Evolutionary conservation across 2,888 invertebrate species (phyloP), one percentile per base, ranked within the genome.

Genomic region (Sicus ferrugineus): DNA sequence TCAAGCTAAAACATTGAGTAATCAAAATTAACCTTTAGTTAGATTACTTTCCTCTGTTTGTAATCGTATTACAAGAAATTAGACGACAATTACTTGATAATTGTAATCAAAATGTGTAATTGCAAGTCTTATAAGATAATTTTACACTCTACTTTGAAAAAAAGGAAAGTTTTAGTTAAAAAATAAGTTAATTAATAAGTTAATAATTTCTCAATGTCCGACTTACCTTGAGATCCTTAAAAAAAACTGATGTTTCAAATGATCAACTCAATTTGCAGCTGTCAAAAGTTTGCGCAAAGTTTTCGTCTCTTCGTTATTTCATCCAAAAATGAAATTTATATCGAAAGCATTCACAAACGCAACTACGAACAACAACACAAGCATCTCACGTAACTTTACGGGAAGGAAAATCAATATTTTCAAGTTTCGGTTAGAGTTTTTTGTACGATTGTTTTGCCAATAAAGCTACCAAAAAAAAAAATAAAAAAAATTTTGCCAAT

Each of bases 341-440:
- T 64, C 67, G 28, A 71, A 73, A 69, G 54, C 70, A 70, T 69
- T 67, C 65, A 69, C 59, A 68, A 68, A 65, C 59, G 50, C 69
- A 70, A 72, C 70, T 61, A 64, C 26, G 46, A 66, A 61, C 42
- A 68, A 62, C 61, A 66, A 68, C 61, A 68, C 38, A 59, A 69
- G 52, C 66, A 54, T 56, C 42, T 65, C 66, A 30, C 31, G 31
- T 23, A 66, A 66, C 16, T 31, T 50, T 21, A 50, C 19, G 26
- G 14, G n/a, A 64, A 64, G 31, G 4, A 48, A 64, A 64, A 31
- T 31, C 21, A 64, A 64, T 26, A 30, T 28, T 48, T 11, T 23
- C 11, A 42, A 26, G 16, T 61, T 23, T 61, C 11, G 14, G 34
- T 34, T 42, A 42, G 16, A 42, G 42, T 61, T 38, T 16, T 14